Conservation (phyloP, 2,797 vertebrate genomes). For the Aythya fuligula region DNA sequence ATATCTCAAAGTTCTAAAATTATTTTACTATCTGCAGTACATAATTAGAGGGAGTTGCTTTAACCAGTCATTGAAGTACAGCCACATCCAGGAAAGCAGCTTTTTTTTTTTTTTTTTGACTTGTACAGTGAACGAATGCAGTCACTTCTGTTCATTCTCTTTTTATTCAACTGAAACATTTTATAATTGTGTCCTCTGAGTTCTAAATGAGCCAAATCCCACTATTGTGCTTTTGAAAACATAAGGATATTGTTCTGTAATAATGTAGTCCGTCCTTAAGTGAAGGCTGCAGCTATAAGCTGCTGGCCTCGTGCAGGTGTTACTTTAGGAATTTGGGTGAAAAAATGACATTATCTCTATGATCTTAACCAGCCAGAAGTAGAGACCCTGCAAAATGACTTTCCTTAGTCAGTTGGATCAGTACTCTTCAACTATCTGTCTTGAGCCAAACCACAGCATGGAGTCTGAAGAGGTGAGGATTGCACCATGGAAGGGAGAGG, state of each 20-base stretch:
- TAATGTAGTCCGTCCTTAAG: neutral
- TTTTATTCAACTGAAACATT: too few species aligned
- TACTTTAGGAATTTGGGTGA: neutral
- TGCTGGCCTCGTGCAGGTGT: neutral
- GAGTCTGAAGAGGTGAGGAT: neutral
- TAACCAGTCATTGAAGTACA: neutral
- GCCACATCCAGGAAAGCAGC: neutral
- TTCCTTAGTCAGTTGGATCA: neutral
- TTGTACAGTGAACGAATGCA: neutral
- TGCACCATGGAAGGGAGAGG: neutral
- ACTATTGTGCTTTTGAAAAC: neutral
- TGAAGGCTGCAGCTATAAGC: neutral
- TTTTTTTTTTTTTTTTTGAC: neutral
- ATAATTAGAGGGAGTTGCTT: neutral
- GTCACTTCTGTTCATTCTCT: neutral
- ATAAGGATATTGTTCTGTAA: neutral
- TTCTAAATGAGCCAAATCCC: neutral
- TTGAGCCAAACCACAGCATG: accelerated
- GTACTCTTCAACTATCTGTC: neutral
- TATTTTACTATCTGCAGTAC: accelerated
- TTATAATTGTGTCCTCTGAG: neutral
- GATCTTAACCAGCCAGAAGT: neutral
- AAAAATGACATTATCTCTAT: neutral
- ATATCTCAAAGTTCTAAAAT: neutral
- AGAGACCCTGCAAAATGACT: neutral